Base-by-base conservation (phyloP, 1,140 invertebrate genomes). In the Coptotermes formosanus region DNA sequence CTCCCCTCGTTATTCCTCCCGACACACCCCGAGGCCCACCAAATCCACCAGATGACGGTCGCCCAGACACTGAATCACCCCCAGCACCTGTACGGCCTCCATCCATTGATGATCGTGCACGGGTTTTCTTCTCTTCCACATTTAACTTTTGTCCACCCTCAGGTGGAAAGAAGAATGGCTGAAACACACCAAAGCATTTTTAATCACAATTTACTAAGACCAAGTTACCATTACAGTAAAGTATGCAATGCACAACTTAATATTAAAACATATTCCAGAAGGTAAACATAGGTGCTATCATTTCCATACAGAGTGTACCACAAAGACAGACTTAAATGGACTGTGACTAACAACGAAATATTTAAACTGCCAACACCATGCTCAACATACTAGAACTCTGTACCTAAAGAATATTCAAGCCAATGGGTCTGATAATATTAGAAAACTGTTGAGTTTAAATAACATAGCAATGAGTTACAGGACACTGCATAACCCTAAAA, bases 61-160 rank as follows among this genome's bases (percentile, higher is more conserved):
- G 86, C 44, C 87, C 88, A 25, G 88, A 85, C 83, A 89, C 90
- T 11, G 89, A 87, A 75, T 91, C 90, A 12, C 91, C 92, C 16
- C 86, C 84, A 16, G 52, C 44, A 81, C 45, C 64, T 55, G 85
- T 86, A 85, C 91, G 91, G 87, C 91, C 92, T 85, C 92, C 92
- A 75, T 92, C 93, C 90, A 92, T 92, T 90, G 89, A 89, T 85
- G 86, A 88, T n/a, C 94, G 93, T 25, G 93, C 93, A 88, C 96
- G 96, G 23, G 94, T 92, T 90, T 96, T 96, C 92, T 98, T 98
- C 90, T 98, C 96, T 91, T 98, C 97, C 44, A 98, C 96, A 91
- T 98, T 98, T 84, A 98, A 91, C 89, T 96, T 95, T 89, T 94
- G 94, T 87, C 94, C 93, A 89, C 95, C 94, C 88, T 92, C 90